Conservation (phyloP, 2,888 invertebrate species). For the Pristionchus japonicus region DNA sequence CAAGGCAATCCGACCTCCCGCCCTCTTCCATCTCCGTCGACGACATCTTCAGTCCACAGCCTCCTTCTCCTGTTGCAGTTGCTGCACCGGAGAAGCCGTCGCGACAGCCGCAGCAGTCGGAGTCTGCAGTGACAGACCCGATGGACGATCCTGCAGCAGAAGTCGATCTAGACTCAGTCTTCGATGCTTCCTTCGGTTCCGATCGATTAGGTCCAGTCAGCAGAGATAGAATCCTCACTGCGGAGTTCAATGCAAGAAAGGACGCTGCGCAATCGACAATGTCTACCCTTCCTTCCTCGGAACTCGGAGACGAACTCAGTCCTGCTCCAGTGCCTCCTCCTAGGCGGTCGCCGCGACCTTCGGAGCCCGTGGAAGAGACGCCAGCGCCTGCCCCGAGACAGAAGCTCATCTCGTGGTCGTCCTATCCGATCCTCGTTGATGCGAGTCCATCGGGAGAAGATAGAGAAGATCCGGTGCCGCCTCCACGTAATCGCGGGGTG, state of each 20-base stretch:
- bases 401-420: neutral
- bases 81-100: neutral
- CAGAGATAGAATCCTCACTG: neutral
- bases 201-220: neutral
- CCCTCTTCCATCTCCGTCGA: slow-evolving; percentile 20
- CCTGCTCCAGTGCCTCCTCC: neutral
- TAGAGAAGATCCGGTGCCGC: neutral
- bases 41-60: slow-evolving; percentile 12
- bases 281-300: neutral
- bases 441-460: neutral
- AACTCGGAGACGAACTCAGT: neutral
- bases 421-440: neutral
- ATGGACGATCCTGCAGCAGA: slow-evolving; percentile 25
- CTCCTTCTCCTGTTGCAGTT: neutral
- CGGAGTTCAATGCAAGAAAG: neutral
- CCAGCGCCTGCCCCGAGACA: neutral
- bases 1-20: neutral
- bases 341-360: neutral
- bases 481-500: neutral
- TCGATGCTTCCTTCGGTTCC: neutral
- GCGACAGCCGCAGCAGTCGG: neutral
- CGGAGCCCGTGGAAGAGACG: neutral
- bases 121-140: neutral
- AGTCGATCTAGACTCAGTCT: neutral
- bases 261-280: neutral